phyloP scores from a whole-genome alignment of 2,113 vertebrate species.

The Cyphomyrus discorhynchus region DNA sequence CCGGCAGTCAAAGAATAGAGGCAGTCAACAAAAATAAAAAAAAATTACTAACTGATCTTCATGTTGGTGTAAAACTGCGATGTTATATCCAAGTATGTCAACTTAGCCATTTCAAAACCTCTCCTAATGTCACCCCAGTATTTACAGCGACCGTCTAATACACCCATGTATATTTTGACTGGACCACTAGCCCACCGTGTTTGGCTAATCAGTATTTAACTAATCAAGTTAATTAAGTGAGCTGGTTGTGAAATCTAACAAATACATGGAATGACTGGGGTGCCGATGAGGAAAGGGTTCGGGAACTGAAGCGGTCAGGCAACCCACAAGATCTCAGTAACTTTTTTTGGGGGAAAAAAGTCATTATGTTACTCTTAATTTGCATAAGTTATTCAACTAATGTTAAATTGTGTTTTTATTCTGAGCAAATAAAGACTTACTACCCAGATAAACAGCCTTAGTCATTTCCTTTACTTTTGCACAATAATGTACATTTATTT shows the following conservation, averaged over 20 bases:
- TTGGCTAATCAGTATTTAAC: neutral
- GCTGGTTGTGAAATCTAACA: neutral
- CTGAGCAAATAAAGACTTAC: neutral
- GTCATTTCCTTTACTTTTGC: neutral
- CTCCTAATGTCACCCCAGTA: neutral
- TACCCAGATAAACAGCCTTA: neutral
- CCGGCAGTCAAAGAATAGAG: neutral
- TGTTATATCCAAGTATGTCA: neutral
- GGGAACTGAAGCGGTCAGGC: neutral
- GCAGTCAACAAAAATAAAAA: neutral
- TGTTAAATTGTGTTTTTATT: neutral
- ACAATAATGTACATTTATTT: neutral
- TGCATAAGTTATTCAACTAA: neutral
- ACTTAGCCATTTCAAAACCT: neutral
- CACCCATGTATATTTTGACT: neutral
- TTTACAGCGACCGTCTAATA: neutral
- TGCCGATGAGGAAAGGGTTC: neutral
- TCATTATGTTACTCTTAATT: neutral
- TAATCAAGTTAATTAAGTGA: neutral
- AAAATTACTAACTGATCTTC: neutral
- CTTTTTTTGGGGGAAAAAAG: neutral
- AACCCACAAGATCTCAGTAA: neutral
- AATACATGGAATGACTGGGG: neutral
- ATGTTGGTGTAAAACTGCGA: neutral
- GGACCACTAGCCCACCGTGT: neutral